Evolutionary conservation across 1,140 invertebrate species (phyloP).

Genomic region (Diprion similis): DNA sequence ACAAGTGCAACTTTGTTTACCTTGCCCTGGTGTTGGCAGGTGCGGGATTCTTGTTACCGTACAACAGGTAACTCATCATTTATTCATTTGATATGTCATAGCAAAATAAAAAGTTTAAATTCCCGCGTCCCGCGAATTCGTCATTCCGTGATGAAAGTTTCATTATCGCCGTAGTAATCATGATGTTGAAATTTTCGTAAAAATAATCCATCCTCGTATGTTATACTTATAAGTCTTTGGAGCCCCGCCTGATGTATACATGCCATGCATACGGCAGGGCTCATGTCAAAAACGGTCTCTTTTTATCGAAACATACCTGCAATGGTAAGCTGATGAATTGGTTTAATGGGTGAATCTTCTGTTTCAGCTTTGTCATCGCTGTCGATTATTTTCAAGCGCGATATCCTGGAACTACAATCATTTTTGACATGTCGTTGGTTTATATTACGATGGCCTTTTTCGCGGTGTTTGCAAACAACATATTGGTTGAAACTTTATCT

Average conservation of each 20-base stretch:
- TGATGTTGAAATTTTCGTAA: not conserved
- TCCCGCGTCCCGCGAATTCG: too few relatives aligned
- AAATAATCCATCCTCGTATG: not conserved
- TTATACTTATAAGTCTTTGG: not conserved
- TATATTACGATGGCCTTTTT: constrained; percentile 88
- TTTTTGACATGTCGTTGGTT: constrained; percentile 91
- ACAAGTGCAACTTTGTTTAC: constrained; percentile 81
- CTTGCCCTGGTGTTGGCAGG: constrained; percentile 82
- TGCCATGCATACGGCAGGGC: too few relatives aligned
- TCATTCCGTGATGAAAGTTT: not conserved
- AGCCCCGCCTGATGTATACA: too few relatives aligned
- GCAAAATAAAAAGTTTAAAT: too few relatives aligned
- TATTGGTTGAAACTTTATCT: constrained; percentile 82
- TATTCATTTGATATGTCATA: not conserved
- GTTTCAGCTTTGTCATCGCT: constrained; percentile 85
- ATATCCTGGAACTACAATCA: constrained; percentile 83
- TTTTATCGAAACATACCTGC: too few relatives aligned
- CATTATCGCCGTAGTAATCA: not conserved
- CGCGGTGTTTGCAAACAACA: constrained; percentile 85
- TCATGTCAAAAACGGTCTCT: too few relatives aligned
- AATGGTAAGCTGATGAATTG: too few relatives aligned
- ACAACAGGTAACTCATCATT: constrained; percentile 75
- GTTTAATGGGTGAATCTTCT: constrained; percentile 19
- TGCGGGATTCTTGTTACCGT: constrained; percentile 89
- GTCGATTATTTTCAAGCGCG: constrained; percentile 87